phyloP scores from a whole-genome alignment of 2,888 invertebrate species.

The Catocala nupta region DNA sequence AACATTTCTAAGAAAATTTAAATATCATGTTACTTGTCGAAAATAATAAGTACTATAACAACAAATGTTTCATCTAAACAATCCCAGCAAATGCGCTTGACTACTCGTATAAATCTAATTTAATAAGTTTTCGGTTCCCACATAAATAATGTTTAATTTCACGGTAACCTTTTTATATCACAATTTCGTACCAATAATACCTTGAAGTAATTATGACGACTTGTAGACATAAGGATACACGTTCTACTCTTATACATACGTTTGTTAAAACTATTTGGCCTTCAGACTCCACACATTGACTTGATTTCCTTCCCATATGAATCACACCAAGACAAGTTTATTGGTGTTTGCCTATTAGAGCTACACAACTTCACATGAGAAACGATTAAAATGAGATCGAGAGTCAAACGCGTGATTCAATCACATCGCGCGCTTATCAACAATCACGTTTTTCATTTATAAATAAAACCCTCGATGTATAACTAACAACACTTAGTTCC shows the following conservation, averaged over 20 bases:
- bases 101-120: background rate
- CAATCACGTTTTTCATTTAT: slow-evolving; percentile 14
- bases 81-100: too few species aligned
- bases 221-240: slow-evolving; percentile 18
- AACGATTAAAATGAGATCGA: slow-evolving; percentile 48
- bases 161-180: slow-evolving; percentile 8
- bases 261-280: slow-evolving; percentile 38
- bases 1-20: too few species aligned
- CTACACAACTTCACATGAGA: slow-evolving; percentile 29
- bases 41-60: too few species aligned
- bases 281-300: slow-evolving; percentile 41
- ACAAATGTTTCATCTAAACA: too few species aligned
- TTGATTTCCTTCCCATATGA: slow-evolving; percentile 50
- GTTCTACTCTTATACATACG: slow-evolving; percentile 22
- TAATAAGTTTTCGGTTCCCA: slow-evolving; percentile 5
- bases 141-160: slow-evolving; percentile 13
- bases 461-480: slow-evolving; percentile 30
- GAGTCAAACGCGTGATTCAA: slow-evolving; percentile 22
- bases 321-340: slow-evolving; percentile 50
- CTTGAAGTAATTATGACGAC: slow-evolving; percentile 17
- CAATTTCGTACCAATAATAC: slow-evolving; percentile 11
- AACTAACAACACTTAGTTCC: slow-evolving; percentile 16
- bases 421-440: slow-evolving; percentile 24
- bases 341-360: slow-evolving; percentile 32
- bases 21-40: too few species aligned